Evolutionary conservation across 2,888 invertebrate genomes (phyloP), one percentile per base, ranked within the genome.

Genomic region (Stenoptilia bipunctidactyla): DNA sequence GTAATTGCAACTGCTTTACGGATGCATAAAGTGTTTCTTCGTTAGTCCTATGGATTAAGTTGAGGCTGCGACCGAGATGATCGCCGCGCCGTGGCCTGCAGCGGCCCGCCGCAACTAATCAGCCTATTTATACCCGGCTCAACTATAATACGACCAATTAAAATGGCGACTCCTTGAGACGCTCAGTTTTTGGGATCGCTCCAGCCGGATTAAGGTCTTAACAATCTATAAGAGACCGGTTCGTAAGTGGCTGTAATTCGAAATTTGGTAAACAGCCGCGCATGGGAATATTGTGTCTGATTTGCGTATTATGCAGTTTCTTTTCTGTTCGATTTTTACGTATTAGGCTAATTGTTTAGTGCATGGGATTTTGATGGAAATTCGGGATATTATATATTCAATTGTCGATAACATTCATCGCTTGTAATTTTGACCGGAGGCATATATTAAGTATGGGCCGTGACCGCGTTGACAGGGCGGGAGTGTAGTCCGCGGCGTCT

Each of bases 91-190:
- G 41, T 45, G 39, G 40, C 46, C 44, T 44, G 47, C 15, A 33
- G 39, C 63, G 66, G 64, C 66, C n/a, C 30, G 30, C 76, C 73
- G 67, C 73, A 67, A 71, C 66, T 79, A 82, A 83, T 79, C 82
- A 74, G 74, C 76, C 82, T 76, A 83, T 83, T 83, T 79, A 82
- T 83, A 82, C 69, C 66, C 67, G 65, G 83, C 66, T 83, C 65
- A 72, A 60, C 64, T 61, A 61, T 80, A 82, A 83, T 79, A 55
- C 82, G 65, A 64, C 75, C 73, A 82, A 82, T 82, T 83, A 83
- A 80, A 82, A 76, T 59, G 68, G 71, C 64, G 73, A 68, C 73
- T 73, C 74, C 79, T 80, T 75, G 67, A 80, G 79, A 77, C 73
- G 64, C 67, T 55, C 76, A 79, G 79, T 79, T 80, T 83, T 83